Conservation (phyloP, 2,888 invertebrate genomes). For the Strigamia maritima region DNA sequence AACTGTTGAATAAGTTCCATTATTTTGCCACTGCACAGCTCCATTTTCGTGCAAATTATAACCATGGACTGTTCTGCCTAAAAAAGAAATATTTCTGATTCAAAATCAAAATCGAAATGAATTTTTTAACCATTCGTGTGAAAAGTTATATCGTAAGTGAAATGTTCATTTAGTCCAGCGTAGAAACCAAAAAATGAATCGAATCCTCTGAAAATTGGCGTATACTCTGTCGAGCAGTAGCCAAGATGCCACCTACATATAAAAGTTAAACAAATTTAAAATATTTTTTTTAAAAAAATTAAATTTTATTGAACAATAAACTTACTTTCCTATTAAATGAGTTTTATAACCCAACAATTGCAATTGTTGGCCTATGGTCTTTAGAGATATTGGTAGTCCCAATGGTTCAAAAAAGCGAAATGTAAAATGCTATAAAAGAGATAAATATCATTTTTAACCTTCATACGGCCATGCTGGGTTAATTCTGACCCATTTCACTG, state of each 20-base stretch:
- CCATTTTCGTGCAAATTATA: constrained; percentile 43
- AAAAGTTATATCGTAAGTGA: constrained; percentile 40
- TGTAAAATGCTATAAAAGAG: background rate
- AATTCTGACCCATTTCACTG: no score
- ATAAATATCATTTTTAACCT: no score
- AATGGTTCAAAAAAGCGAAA: constrained; percentile 22
- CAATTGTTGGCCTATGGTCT: constrained; percentile 37
- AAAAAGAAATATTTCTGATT: background rate
- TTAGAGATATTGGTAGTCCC: constrained; percentile 39
- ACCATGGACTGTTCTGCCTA: constrained; percentile 8
- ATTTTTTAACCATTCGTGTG: no score
- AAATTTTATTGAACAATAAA: no score
- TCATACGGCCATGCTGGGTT: no score
- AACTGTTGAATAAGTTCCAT: constrained; percentile 40
- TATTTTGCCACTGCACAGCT: constrained; percentile 19
- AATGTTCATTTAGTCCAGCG: constrained; percentile 49
- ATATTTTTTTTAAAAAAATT: no score
- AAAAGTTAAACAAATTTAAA: no score
- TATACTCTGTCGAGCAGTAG: background rate
- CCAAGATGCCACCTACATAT: constrained; percentile 36
- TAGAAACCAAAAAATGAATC: constrained; percentile 10
- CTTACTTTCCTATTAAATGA: constrained; percentile 41
- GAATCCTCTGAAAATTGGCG: background rate
- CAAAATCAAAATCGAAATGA: no score
- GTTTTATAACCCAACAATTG: constrained; percentile 40